Conservation (phyloP, 2,888 invertebrate genomes). For the Glyphotaelius pellucidus region DNA sequence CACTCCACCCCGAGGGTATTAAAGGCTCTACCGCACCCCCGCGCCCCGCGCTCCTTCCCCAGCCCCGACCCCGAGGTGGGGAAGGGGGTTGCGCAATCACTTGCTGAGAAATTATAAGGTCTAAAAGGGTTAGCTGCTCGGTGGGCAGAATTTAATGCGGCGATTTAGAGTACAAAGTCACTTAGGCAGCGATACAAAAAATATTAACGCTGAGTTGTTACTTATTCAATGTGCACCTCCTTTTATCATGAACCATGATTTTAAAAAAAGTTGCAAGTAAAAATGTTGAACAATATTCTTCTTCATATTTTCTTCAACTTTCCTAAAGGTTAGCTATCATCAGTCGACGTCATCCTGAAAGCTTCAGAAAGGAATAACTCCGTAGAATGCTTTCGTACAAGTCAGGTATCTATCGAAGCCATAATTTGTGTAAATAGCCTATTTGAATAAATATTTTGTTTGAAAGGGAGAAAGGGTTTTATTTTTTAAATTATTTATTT, state of each 20-base stretch:
- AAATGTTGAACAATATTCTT: background rate
- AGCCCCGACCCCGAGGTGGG: constrained; percentile 3
- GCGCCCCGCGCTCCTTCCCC: constrained; percentile 40
- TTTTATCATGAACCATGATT: background rate
- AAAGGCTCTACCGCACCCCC: constrained; percentile 62
- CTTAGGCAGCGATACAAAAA: background rate
- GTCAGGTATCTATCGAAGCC: background rate
- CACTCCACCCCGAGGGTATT: constrained; percentile 66
- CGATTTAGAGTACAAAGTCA: constrained; percentile 44
- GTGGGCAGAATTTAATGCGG: constrained; percentile 17
- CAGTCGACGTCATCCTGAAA: background rate
- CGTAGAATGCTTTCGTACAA: background rate
- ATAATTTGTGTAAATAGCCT: background rate
- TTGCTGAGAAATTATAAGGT: constrained; percentile 62
- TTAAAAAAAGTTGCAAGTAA: background rate
- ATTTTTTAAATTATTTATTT: no score
- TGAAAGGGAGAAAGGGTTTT: no score
- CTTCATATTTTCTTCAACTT: background rate
- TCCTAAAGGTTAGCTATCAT: background rate
- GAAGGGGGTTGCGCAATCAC: constrained; percentile 56
- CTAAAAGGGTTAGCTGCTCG: constrained; percentile 48
- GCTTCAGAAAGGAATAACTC: background rate
- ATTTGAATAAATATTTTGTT: no score
- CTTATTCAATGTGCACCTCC: background rate
- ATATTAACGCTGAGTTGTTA: background rate